Evolutionary conservation across 2,888 invertebrate species (phyloP).

Genomic region (Spisula solida): DNA sequence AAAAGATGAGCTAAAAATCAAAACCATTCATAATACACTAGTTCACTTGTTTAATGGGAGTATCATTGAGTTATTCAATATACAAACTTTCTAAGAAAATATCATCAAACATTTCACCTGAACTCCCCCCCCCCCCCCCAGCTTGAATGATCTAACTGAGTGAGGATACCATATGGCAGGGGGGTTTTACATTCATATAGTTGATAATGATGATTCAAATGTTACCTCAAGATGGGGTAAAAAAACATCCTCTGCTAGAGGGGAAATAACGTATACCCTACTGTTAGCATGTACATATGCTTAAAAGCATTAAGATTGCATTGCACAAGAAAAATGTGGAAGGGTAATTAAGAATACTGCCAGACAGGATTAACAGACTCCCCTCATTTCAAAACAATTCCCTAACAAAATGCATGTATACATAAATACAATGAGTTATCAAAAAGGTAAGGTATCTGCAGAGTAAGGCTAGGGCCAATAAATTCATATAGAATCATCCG

Average conservation of each 20-base stretch:
- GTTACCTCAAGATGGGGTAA: slow-evolving; percentile 10
- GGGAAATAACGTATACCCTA: not conserved
- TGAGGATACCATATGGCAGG: not conserved
- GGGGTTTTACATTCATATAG: not conserved
- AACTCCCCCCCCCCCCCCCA: not conserved
- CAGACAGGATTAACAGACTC: slow-evolving; percentile 20
- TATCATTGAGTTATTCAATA: not conserved
- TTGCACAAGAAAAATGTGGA: slow-evolving; percentile 23
- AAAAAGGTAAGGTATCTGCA: not conserved
- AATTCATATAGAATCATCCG: too few species aligned
- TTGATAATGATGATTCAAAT: slow-evolving; percentile 25
- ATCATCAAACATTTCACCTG: slow-evolving; percentile 8
- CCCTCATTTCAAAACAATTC: slow-evolving; percentile 10
- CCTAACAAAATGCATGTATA: not conserved
- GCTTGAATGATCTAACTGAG: not conserved
- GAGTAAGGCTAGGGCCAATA: too few species aligned
- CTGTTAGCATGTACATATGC: not conserved
- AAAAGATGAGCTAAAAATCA: too few species aligned
- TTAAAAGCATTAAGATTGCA: not conserved
- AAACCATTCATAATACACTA: too few species aligned
- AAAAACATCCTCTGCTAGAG: not conserved
- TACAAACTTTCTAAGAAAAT: not conserved
- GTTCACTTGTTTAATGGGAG: too few species aligned
- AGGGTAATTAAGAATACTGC: slow-evolving; percentile 25
- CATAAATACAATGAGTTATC: not conserved